Conservation (phyloP, 2,797 vertebrate genomes). For the Clarias pachynema region DNA sequence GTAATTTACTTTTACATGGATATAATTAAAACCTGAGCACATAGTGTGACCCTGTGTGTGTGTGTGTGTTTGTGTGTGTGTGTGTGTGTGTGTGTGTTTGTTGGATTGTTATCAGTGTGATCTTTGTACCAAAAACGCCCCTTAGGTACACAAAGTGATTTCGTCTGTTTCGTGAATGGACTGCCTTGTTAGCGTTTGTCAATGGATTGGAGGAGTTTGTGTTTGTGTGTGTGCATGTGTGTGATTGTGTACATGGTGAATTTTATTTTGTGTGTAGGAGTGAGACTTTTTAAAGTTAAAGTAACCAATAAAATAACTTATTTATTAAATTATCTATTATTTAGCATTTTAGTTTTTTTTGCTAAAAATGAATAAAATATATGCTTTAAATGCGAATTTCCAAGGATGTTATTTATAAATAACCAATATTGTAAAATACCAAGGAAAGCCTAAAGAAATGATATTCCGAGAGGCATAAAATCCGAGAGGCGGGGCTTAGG, state of each 20-base stretch:
- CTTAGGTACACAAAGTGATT: conserved; percentile 40
- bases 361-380: too few species aligned
- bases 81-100: conserved; percentile 31
- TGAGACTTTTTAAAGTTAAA: not conserved
- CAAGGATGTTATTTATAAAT: not conserved
- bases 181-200: conserved; percentile 28
- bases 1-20: conserved; percentile 52
- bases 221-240: conserved; percentile 6
- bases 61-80: too few species aligned
- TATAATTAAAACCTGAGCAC: conserved; percentile 48
- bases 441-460: not conserved
- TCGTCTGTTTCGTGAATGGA: conserved; percentile 36
- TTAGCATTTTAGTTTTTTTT: too few species aligned
- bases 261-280: not conserved
- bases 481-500: not conserved
- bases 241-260: conserved; percentile 2
- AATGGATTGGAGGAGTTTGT: conserved; percentile 22
- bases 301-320: not conserved
- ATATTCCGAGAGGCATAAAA: not conserved
- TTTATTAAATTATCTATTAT: too few species aligned
- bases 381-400: not conserved
- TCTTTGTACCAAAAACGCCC: conserved; percentile 45
- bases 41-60: conserved; percentile 27
- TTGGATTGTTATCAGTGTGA: conserved; percentile 45
- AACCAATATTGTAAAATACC: not conserved